These are phyloP conservation scores for Alauda arvensis DNA, from an alignment of 2,797 vertebrate genomes.

Conservation along the genomic window DNA sequence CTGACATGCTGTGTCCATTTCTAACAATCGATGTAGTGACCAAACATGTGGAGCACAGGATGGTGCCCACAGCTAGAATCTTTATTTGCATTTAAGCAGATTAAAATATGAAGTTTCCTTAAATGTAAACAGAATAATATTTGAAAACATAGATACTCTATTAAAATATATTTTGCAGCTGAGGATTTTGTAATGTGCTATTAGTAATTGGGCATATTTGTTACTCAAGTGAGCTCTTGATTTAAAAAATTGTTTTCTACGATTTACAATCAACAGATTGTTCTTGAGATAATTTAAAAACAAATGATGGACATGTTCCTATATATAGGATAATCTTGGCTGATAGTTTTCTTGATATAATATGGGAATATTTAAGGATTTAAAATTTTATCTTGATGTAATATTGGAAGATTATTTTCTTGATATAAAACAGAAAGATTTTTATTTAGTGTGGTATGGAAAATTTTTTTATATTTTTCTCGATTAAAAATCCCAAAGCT, in stretches of 20 bases:
- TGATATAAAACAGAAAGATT: neutral
- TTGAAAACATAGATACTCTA: neutral
- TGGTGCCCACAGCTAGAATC: neutral
- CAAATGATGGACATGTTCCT: neutral
- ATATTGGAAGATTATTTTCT: neutral
- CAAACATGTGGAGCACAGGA: neutral
- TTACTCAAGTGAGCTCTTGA: neutral
- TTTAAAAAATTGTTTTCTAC: neutral
- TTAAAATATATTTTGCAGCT: neutral
- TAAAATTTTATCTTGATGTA: neutral
- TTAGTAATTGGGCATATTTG: neutral
- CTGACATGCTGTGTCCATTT: slow-evolving; percentile 30
- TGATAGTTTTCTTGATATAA: neutral
- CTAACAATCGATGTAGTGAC: neutral
- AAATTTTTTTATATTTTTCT: neutral
- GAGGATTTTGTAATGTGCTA: neutral
- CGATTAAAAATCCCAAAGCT: neutral
- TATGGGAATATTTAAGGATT: neutral
- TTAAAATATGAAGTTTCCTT: neutral
- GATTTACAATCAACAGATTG: neutral
- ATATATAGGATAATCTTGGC: neutral
- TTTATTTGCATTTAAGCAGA: slow-evolving; percentile 2
- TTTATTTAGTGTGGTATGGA: neutral
- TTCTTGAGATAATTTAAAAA: neutral
- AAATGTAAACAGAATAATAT: neutral